Evolutionary conservation across 2,888 invertebrate species (phyloP).

Genomic region (Slavum lentiscoides): DNA sequence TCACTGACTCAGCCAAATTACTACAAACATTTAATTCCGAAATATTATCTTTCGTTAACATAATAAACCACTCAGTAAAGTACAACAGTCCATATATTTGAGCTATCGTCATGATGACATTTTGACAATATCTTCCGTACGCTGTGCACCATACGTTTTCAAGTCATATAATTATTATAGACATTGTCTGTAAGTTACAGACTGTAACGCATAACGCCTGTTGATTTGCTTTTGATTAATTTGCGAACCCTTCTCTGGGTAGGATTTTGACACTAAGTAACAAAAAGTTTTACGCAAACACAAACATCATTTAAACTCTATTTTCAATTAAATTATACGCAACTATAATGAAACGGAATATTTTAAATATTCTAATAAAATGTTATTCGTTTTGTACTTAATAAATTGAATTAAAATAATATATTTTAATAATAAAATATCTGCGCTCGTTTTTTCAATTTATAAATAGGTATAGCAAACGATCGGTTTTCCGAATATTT

Average conservation of each 20-base stretch:
- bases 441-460: no score
- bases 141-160: neutral
- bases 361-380: no score
- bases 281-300: neutral
- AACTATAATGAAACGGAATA: neutral
- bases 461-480: no score
- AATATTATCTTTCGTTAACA: neutral
- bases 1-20: neutral
- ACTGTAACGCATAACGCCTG: no score
- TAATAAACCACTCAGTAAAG: neutral
- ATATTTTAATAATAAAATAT: no score
- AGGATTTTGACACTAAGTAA: neutral
- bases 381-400: no score
- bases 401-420: no score
- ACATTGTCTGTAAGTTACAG: constrained; percentile 7
- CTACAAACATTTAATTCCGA: neutral
- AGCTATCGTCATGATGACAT: constrained; percentile 5
- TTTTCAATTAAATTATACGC: neutral
- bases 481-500: no score
- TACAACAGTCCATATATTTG: constrained; percentile 18
- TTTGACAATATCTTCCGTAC: constrained; percentile 6
- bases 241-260: neutral
- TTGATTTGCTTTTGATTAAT: constrained; percentile 20
- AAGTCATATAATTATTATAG: constrained; percentile 16
- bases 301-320: neutral